Conservation (phyloP, 2,888 invertebrate species). For the Tetropium fuscum region DNA sequence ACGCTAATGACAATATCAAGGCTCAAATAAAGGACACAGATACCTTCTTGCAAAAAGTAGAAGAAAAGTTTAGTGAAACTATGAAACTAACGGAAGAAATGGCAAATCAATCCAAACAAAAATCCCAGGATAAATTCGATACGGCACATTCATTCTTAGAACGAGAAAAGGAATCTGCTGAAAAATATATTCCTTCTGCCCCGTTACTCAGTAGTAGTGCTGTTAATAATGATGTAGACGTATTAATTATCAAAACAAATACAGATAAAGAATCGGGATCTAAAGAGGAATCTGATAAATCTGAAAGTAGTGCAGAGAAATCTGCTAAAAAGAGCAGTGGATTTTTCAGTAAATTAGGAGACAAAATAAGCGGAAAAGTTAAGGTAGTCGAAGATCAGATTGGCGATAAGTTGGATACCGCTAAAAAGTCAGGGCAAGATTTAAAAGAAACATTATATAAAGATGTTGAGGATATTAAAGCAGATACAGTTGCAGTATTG, state of each 20-base stretch:
- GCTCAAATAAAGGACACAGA: constrained; percentile 42
- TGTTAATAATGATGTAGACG: background rate
- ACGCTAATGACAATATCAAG: background rate
- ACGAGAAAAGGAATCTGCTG: constrained; percentile 30
- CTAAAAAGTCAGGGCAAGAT: background rate
- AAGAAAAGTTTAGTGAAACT: constrained; percentile 48
- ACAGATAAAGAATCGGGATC: background rate
- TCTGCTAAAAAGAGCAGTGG: constrained; percentile 37
- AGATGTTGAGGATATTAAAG: too few relatives aligned
- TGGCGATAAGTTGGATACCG: constrained; percentile 2
- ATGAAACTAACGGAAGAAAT: constrained; percentile 45
- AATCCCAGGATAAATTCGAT: constrained; percentile 20
- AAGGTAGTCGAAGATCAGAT: constrained; percentile 37
- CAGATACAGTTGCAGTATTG: background rate
- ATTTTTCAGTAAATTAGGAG: constrained; percentile 43
- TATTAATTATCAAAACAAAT: background rate
- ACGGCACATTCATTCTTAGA: constrained; percentile 28
- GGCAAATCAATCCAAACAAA: constrained; percentile 36
- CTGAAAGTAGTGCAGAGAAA: background rate
- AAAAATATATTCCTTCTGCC: constrained; percentile 11
- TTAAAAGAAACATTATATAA: too few relatives aligned
- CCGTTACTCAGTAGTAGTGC: background rate
- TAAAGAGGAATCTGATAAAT: too few relatives aligned
- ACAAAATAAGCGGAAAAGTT: constrained; percentile 36
- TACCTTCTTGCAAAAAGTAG: constrained; percentile 50